phyloP scores from a whole-genome alignment of 2,888 invertebrate species.

The Brenthis hecate region DNA sequence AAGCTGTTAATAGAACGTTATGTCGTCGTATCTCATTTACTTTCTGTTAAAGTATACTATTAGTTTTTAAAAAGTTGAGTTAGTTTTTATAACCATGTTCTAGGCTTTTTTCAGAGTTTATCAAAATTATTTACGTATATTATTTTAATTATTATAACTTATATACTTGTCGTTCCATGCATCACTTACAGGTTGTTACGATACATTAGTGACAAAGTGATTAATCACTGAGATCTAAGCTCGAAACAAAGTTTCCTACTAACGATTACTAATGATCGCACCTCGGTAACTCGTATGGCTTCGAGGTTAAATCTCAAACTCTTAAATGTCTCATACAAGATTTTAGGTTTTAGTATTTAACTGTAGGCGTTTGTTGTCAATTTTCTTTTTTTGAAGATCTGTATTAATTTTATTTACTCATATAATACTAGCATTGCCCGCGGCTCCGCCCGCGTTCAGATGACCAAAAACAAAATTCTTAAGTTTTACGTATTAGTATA shows the following conservation, averaged over 20 bases:
- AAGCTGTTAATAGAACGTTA: too few relatives aligned
- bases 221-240: conserved; percentile 50
- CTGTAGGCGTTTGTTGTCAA: neutral
- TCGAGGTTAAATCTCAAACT: conserved; percentile 19
- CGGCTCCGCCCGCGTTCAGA: too few relatives aligned
- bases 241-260: conserved; percentile 47
- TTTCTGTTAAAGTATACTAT: too few relatives aligned
- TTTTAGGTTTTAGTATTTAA: neutral
- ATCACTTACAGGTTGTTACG: conserved; percentile 27
- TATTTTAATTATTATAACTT: neutral
- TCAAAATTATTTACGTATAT: too few relatives aligned
- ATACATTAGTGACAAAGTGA: conserved; percentile 45
- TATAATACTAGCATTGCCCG: too few relatives aligned
- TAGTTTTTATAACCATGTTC: neutral
- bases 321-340: conserved; percentile 7
- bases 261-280: conserved; percentile 64
- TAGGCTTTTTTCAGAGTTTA: neutral
- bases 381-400: too few relatives aligned
- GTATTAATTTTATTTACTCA: too few relatives aligned
- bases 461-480: too few relatives aligned
- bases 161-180: conserved; percentile 2
- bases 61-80: too few relatives aligned
- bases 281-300: conserved; percentile 23
- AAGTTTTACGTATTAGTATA: too few relatives aligned
- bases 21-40: too few relatives aligned